Conservation (phyloP, 2,888 invertebrate species). For the Drosophila atripex region DNA sequence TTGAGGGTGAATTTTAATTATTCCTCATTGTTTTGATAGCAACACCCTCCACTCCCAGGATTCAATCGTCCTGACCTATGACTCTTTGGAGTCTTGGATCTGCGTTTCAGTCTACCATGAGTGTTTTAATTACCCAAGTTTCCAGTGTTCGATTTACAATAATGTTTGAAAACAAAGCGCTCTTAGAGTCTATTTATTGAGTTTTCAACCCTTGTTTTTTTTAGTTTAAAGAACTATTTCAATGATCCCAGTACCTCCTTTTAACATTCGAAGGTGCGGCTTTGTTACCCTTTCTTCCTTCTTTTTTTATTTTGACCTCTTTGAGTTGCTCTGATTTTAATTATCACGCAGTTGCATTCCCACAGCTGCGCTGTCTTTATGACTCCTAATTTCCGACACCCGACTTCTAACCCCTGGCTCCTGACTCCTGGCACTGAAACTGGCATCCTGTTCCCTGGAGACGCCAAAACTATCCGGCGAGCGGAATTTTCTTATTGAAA, state of each 20-base stretch:
- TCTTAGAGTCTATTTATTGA: no score
- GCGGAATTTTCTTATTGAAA: conserved; percentile 70
- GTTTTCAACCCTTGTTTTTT: neutral
- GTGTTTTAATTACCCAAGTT: neutral
- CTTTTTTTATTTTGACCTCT: conserved; percentile 26
- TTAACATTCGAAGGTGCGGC: neutral
- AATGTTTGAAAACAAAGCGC: neutral
- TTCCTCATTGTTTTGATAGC: conserved; percentile 79
- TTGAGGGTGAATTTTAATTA: conserved; percentile 80
- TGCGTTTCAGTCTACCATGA: neutral
- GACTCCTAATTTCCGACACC: conserved; percentile 16
- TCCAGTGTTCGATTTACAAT: neutral
- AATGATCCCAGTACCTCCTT: neutral
- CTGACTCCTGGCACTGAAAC: conserved; percentile 11
- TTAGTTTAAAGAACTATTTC: neutral
- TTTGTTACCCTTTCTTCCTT: neutral
- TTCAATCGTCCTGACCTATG: conserved; percentile 1
- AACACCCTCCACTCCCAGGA: conserved; percentile 26
- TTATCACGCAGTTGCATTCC: conserved; percentile 47
- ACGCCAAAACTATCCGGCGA: conserved; percentile 43
- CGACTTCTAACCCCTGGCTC: conserved; percentile 1
- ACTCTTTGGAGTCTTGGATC: neutral
- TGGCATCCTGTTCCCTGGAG: conserved; percentile 24
- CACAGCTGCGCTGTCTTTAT: conserved; percentile 38
- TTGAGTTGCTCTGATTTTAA: conserved; percentile 49